Base-by-base conservation (phyloP, 2,888 invertebrate species). In the Lottia gigantea region DNA sequence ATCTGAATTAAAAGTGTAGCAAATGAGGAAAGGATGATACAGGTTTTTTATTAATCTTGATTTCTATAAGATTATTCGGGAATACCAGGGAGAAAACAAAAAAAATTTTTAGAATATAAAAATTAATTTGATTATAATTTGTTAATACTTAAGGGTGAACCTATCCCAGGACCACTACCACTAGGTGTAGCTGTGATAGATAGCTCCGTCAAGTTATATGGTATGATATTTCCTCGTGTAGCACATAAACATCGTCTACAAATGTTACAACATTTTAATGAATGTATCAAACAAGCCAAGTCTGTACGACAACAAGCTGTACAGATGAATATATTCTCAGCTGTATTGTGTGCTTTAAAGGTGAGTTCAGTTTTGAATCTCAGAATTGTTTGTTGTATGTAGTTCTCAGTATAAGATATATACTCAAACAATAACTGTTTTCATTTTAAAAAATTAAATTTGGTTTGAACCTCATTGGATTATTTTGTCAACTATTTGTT, bases 151-250 rank as follows among this genome's bases (percentile, higher is more conserved):
- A 81, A 80, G 87, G 87, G 79, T 80, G 85, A 85, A 68, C 82
- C 85, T 19, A 79, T 85, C 11, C 86, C 86, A 11, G 86, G 85
- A 19, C 90, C 90, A 0, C 91, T 97, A 77, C 98, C 98, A 1
- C 90, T 98, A 31, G 97, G 98, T 2, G 97, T 98, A 11, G 95
- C 97, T 14, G 97, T 98, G 25, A 96, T 99, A 77, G 98, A 99
- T 89, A 93, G 95, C 83, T 95, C 98, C 0, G 96, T 98, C 0
- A 91, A 93, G 19, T 91, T 98, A 2, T 99, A 97, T 90, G 98
- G 98, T 26, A 93, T 94, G 81, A 94, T 98, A 75, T 99, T 98
- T 89, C 95, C 97, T 0, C 92, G 95, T 74, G 96, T 98, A 16
- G 95, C 97, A 45, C 85, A 88, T 78, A 99, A 98, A 86, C 98